These are phyloP conservation scores for Vireo altiloquus DNA, from an alignment of 2,113 vertebrate genomes.

Conservation along the genomic window DNA sequence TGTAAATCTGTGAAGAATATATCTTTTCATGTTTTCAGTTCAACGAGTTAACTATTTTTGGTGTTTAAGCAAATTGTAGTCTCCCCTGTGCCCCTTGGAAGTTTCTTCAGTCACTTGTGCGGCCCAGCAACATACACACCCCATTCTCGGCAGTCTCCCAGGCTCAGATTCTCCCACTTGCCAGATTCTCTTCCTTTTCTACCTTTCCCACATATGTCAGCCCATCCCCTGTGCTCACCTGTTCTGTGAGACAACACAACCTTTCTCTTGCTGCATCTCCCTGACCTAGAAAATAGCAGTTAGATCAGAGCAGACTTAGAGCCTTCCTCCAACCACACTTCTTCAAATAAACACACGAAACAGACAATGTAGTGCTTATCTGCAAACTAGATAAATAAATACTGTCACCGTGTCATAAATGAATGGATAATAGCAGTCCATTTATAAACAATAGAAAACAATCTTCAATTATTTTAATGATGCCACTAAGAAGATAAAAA, in stretches of 20 bases:
- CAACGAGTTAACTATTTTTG: neutral
- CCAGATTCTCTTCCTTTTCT: neutral
- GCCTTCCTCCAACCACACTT: neutral
- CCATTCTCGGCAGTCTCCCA: neutral
- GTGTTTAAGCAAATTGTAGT: neutral
- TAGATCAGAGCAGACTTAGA: neutral
- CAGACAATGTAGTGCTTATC: neutral
- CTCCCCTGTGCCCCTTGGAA: neutral
- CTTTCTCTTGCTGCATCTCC: neutral
- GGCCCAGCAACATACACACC: neutral
- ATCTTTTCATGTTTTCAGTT: neutral
- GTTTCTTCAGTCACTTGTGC: neutral
- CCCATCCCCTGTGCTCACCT: neutral
- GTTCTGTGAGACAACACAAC: neutral
- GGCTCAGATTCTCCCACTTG: neutral
- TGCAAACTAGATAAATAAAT: conserved; percentile 17
- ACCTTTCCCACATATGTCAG: neutral
- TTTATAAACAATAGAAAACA: conserved; percentile 47
- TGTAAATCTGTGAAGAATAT: neutral
- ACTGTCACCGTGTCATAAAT: conserved; percentile 28
- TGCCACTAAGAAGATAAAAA: neutral
- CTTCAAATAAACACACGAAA: neutral
- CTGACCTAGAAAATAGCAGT: neutral
- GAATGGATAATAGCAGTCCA: conserved; percentile 23
- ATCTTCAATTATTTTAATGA: conserved; percentile 17